These are phyloP conservation scores for Pegea sp. DNA, from an alignment of 23 tunicate species.

Conservation along the genomic window DNA sequence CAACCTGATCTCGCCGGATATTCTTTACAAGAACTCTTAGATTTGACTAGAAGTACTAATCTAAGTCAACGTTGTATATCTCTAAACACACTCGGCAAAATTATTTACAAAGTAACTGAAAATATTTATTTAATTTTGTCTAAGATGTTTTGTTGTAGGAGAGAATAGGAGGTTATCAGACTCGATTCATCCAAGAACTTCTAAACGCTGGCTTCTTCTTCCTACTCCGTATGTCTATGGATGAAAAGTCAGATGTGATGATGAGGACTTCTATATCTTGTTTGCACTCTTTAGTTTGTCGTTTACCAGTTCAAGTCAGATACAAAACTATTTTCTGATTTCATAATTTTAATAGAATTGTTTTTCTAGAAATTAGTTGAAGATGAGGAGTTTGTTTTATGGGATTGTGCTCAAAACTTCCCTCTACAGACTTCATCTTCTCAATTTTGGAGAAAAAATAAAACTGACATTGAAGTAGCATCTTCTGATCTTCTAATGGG, in stretches of 20 bases:
- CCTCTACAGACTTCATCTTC: too few species aligned
- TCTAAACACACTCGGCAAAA: constrained; percentile 22
- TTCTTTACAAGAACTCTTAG: constrained; percentile 42
- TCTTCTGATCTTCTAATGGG: too few species aligned
- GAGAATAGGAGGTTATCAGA: too few species aligned
- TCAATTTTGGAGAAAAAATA: too few species aligned
- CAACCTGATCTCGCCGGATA: constrained; percentile 61
- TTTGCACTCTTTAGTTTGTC: neutral
- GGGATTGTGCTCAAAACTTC: too few species aligned
- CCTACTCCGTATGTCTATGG: constrained; percentile 52
- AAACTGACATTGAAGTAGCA: too few species aligned
- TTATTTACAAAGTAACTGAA: constrained; percentile 22
- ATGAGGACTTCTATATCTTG: neutral
- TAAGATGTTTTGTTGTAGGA: too few species aligned
- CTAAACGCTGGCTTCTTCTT: constrained; percentile 48
- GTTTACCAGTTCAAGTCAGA: neutral
- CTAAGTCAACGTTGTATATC: constrained; percentile 47
- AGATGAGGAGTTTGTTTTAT: too few species aligned
- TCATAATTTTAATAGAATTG: too few species aligned
- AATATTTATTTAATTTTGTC: too few species aligned
- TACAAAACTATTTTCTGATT: too few species aligned
- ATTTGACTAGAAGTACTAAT: constrained; percentile 29
- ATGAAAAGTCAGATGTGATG: constrained; percentile 24
- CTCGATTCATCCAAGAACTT: neutral
- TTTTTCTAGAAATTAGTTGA: too few species aligned